Base-by-base conservation (phyloP, 92 coral and sea anemone species). In the Anthopleura xanthogrammica region DNA sequence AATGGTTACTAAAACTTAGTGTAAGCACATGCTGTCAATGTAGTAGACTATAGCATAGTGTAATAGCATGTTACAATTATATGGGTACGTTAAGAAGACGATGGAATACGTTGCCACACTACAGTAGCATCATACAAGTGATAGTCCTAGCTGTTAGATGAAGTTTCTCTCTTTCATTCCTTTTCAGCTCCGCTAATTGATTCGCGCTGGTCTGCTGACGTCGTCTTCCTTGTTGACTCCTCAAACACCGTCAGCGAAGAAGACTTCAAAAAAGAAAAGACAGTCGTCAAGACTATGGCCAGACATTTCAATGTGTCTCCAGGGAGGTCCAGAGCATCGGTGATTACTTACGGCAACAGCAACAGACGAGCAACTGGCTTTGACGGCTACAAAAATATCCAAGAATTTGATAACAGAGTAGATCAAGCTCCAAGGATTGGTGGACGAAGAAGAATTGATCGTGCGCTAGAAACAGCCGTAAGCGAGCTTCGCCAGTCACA, bases 281-380 rank as follows among this genome's bases (percentile, higher is more conserved):
- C 86, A 7, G 91, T 88, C 55, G 93, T 90, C 64, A 94, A 90
- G 81, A 78, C 78, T 2, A 79, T 93, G 20, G 94, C 95, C 22
- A 88, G 88, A 14, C 78, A 87, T 80, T 89, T 92, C 48, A 88
- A 86, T 73, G 92, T 94, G 12, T 85, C 80, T 10, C 90, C 98
- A 14, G 87, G 88, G 22, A 87, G 89, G 39, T 90, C 94, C 12
- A 86, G 93, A 64, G 92, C 92, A 14, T 96, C 98, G 55, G 88
- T 90, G 73, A 62, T 94, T 16, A 82, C 93, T 6, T 94, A 90
- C 75, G 95, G 97, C 16, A 86, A 72, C 50, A 87, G 64, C 40
- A 65, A 87, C 20, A n/a, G 43, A 24, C 82, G 80, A 75, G 93
- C 85, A 8, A 24, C 85, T 17, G 83, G 87, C 50, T 85, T 90